phyloP scores from a whole-genome alignment of 2,797 vertebrate species.

The Orestias chungarensis region DNA sequence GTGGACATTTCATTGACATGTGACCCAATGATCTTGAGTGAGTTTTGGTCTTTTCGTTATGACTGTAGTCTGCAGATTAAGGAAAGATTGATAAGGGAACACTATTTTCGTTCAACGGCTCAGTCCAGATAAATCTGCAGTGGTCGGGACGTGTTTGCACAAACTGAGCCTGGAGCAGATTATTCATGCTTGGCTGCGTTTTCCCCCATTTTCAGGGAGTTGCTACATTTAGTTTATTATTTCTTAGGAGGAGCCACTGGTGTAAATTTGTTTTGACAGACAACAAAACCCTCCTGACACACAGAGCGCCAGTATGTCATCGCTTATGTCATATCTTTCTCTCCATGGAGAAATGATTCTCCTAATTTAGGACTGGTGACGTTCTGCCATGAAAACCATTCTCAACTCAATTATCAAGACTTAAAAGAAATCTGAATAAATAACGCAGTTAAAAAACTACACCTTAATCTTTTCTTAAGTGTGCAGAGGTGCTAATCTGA shows the following conservation, averaged over 20 bases:
- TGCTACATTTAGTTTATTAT: conserved; percentile 17
- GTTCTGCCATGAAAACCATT: not conserved
- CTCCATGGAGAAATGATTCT: conserved; percentile 4
- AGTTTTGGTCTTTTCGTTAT: conserved; percentile 2
- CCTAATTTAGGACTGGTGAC: not conserved
- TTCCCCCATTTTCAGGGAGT: conserved; percentile 12
- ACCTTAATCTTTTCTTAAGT: not conserved
- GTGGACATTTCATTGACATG: not conserved
- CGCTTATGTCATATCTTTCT: not conserved
- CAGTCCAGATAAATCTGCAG: conserved; percentile 4
- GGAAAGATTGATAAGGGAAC: conserved; percentile 7
- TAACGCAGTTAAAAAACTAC: too few species aligned
- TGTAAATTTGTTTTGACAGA: conserved; percentile 12
- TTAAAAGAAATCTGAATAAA: not conserved
- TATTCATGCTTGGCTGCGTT: conserved; percentile 12
- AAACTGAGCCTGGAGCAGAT: conserved; percentile 2
- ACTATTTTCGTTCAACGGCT: conserved; percentile 5
- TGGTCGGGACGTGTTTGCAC: conserved; percentile 2
- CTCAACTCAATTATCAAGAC: conserved; percentile 1
- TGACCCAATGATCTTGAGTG: conserved; percentile 1
- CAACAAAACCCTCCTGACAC: conserved; percentile 7
- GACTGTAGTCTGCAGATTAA: conserved; percentile 6
- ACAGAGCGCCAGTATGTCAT: not conserved
- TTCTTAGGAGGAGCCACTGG: not conserved
- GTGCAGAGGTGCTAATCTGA: conserved; percentile 1